phyloP scores from a whole-genome alignment of 2,113 vertebrate genomes.

The Anser cygnoides region DNA sequence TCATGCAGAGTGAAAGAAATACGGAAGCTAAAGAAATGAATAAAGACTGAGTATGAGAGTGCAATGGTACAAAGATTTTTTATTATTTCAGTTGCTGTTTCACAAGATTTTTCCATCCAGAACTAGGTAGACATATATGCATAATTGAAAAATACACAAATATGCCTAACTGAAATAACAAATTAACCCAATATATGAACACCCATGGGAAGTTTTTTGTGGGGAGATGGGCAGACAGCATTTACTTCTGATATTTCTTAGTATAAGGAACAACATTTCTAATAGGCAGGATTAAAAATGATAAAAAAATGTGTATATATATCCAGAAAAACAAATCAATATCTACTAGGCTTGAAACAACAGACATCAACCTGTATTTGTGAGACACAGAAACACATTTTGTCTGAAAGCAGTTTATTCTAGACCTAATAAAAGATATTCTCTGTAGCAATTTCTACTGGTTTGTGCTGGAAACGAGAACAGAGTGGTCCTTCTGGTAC shows the following conservation, averaged over 20 bases:
- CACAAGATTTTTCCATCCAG: neutral
- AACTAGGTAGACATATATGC: neutral
- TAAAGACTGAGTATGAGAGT: neutral
- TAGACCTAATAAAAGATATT: neutral
- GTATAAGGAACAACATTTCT: neutral
- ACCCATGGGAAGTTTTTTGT: neutral
- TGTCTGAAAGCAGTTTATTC: neutral
- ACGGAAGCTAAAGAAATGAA: neutral
- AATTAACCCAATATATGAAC: neutral
- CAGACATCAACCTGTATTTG: neutral
- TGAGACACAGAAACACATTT: neutral
- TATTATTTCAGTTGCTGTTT: neutral
- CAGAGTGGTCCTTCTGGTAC: neutral
- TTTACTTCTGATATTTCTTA: neutral
- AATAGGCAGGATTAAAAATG: neutral
- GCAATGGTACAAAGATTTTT: neutral
- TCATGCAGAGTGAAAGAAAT: neutral
- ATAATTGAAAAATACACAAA: neutral
- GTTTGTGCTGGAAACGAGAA: neutral
- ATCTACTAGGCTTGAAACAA: neutral
- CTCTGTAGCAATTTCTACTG: neutral
- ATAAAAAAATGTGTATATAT: neutral
- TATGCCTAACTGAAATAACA: neutral
- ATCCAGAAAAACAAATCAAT: neutral
- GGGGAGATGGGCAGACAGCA: neutral